Percentiles rank a stretch among this genome's conserved stretches.
phyloP scores from a whole-genome alignment of 2,113 vertebrate genomes.

The Pollimyrus isidori region DNA sequence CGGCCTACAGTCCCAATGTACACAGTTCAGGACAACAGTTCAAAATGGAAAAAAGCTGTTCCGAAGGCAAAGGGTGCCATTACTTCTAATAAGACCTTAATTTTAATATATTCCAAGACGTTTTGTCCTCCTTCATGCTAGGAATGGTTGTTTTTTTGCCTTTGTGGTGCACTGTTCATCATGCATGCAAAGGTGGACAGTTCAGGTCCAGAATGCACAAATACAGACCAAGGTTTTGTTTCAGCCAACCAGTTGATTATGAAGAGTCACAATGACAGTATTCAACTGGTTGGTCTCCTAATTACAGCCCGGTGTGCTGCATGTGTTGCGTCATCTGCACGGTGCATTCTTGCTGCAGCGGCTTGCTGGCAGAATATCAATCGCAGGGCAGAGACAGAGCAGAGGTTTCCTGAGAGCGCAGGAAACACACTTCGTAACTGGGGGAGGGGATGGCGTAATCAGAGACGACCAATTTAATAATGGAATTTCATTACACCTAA shows the following conservation, averaged over 20 bases:
- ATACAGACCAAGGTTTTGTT: not conserved
- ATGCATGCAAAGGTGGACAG: not conserved
- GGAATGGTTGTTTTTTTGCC: not conserved
- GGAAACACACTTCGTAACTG: not conserved
- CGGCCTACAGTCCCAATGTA: not conserved
- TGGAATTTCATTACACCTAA: conserved; percentile 12
- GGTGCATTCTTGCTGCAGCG: not conserved
- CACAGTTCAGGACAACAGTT: not conserved
- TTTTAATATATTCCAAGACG: not conserved
- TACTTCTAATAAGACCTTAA: not conserved
- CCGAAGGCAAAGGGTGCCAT: not conserved
- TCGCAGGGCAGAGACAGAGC: not conserved
- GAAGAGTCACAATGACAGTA: not conserved
- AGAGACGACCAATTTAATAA: conserved; percentile 13
- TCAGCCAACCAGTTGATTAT: not conserved
- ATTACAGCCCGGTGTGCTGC: not conserved
- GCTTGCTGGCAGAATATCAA: not conserved
- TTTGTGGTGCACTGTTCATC: not conserved
- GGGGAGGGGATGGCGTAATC: not conserved
- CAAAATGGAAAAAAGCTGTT: not conserved
- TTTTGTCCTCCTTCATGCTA: not conserved
- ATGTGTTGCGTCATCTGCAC: not conserved
- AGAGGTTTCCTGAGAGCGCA: not conserved
- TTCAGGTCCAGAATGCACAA: not conserved
- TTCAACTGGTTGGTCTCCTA: not conserved